Evolutionary conservation across 2,888 invertebrate genomes (phyloP).

Genomic region (Antitype chi): DNA sequence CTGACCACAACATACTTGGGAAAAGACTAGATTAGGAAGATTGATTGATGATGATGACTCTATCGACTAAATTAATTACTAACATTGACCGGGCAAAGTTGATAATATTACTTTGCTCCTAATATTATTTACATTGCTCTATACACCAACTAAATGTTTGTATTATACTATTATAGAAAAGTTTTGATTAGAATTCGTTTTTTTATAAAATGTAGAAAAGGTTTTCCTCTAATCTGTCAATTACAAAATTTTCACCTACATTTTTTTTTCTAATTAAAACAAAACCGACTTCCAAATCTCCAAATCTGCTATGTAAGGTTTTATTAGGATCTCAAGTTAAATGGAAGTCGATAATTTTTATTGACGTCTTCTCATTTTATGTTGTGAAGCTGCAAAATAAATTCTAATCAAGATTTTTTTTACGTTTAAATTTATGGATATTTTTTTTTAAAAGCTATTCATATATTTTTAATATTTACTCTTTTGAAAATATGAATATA

Average conservation of each 20-base stretch:
- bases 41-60: neutral
- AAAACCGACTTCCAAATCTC: constrained; percentile 9
- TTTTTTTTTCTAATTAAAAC: constrained; percentile 2
- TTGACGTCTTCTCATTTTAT: neutral
- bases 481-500: neutral
- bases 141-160: constrained; percentile 43
- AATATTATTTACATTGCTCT: constrained; percentile 45
- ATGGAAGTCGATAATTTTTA: constrained; percentile 14
- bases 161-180: constrained; percentile 27
- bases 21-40: neutral
- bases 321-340: neutral
- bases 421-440: constrained; percentile 27
- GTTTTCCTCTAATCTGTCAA: neutral
- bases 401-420: constrained; percentile 24
- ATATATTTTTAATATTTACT: constrained; percentile 34
- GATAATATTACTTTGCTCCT: constrained; percentile 17
- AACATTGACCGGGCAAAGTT: constrained; percentile 31
- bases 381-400: constrained; percentile 43
- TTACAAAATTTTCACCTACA: constrained; percentile 2
- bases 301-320: neutral
- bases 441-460: constrained; percentile 47
- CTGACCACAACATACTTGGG: neutral
- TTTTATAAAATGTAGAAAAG: constrained; percentile 56
- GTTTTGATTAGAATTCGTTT: constrained; percentile 44
- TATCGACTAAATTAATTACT: constrained; percentile 8